These are phyloP conservation scores for Mechanitis mazaeus DNA, from an alignment of 2,888 invertebrate genomes.

Conservation along the genomic window DNA sequence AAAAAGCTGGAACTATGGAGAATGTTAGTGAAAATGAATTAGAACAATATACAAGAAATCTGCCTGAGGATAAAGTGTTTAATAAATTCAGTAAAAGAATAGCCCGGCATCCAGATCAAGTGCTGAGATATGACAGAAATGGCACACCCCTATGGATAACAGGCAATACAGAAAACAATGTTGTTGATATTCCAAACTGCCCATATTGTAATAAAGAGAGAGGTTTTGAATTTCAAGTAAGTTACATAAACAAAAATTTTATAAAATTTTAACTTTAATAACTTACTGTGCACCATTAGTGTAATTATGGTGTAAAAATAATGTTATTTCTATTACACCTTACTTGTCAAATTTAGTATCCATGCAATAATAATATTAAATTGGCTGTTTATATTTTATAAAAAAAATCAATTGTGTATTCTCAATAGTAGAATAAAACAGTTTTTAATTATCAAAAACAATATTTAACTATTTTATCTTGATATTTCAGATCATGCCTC, in stretches of 20 bases:
- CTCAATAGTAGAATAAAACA: not conserved
- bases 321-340: too few species aligned
- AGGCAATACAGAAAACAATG: conserved; percentile 58
- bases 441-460: not conserved
- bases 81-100: conserved; percentile 84
- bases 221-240: conserved; percentile 93
- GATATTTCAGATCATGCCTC: conserved; percentile 85
- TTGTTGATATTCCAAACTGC: conserved; percentile 81
- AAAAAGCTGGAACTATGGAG: conserved; percentile 79
- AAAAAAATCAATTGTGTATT: too few species aligned
- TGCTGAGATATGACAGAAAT: conserved; percentile 85
- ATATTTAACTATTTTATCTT: not conserved
- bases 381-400: too few species aligned
- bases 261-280: too few species aligned
- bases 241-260: conserved; percentile 18
- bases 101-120: conserved; percentile 86
- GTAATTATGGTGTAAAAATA: too few species aligned
- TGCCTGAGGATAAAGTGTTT: conserved; percentile 86
- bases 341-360: too few species aligned
- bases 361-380: too few species aligned
- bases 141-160: conserved; percentile 92
- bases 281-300: too few species aligned
- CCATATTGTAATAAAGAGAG: conserved; percentile 83
- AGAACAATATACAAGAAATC: conserved; percentile 77
- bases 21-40: conserved; percentile 82